phyloP scores from a whole-genome alignment of 2,888 invertebrate species.

The Dysmachus trigonus region DNA sequence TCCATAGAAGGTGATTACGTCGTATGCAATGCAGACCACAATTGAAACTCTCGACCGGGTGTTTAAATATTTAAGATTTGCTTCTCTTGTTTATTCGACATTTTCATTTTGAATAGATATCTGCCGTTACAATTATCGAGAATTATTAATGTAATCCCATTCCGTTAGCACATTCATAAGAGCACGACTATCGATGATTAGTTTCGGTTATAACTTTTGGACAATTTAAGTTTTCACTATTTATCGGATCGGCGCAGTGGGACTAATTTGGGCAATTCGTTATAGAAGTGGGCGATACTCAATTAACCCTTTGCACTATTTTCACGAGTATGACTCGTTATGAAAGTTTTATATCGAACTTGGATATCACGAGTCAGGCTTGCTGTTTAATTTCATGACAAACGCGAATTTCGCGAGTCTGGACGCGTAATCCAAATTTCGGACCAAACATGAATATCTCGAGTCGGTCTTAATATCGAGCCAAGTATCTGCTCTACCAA shows the following conservation, averaged over 20 bases:
- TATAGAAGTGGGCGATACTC: not conserved
- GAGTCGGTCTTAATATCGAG: too few relatives aligned
- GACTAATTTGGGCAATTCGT: not conserved
- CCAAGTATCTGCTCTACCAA: too few relatives aligned
- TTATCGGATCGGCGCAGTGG: not conserved
- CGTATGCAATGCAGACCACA: not conserved
- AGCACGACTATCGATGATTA: not conserved
- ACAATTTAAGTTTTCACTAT: not conserved
- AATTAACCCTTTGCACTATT: too few relatives aligned
- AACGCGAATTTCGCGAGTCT: too few relatives aligned
- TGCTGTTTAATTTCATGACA: too few relatives aligned
- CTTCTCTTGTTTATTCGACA: not conserved
- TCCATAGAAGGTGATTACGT: not conserved
- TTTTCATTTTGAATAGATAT: not conserved
- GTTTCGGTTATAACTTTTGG: not conserved
- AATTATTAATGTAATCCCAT: not conserved
- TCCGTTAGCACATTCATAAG: not conserved
- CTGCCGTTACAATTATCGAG: not conserved
- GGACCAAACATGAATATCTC: too few relatives aligned
- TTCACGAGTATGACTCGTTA: too few relatives aligned
- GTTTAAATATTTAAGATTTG: not conserved
- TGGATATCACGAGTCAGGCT: too few relatives aligned
- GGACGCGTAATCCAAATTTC: too few relatives aligned
- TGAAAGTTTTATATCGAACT: too few relatives aligned
- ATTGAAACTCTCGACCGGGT: not conserved